Conservation (phyloP, 2,888 invertebrate genomes). For the Dilophus febrilis region DNA sequence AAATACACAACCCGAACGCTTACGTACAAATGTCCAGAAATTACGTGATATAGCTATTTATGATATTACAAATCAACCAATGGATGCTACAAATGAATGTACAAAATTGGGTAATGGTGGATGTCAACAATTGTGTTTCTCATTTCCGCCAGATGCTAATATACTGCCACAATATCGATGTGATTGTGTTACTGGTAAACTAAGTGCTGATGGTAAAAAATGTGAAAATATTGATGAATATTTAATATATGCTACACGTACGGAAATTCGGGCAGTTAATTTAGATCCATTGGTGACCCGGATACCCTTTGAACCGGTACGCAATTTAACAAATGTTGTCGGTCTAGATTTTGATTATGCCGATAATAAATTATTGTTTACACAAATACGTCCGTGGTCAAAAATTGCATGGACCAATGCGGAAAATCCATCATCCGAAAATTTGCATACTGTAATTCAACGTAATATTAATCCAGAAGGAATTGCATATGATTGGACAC, state of each 20-base stretch:
- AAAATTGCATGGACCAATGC: slow-evolving; percentile 69
- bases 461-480: slow-evolving; percentile 84
- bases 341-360: slow-evolving; percentile 90
- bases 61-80: slow-evolving; percentile 74
- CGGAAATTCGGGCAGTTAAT: slow-evolving; percentile 82
- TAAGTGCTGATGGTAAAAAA: slow-evolving; percentile 45
- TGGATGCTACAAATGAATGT: slow-evolving; percentile 67
- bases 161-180: slow-evolving; percentile 37
- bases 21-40: slow-evolving; percentile 70
- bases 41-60: slow-evolving; percentile 83
- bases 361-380: slow-evolving; percentile 76
- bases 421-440: slow-evolving; percentile 42
- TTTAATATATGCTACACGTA: slow-evolving; percentile 82
- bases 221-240: slow-evolving; percentile 79
- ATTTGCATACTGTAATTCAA: slow-evolving; percentile 49
- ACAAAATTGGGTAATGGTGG: slow-evolving; percentile 57
- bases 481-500: slow-evolving; percentile 94
- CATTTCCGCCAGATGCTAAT: slow-evolving; percentile 53
- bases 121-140: slow-evolving; percentile 92
- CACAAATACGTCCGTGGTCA: slow-evolving; percentile 84
- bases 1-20: slow-evolving; percentile 45
- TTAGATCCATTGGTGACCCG: slow-evolving; percentile 67
- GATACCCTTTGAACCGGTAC: slow-evolving; percentile 70
- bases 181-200: slow-evolving; percentile 80
- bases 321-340: slow-evolving; percentile 79